Conservation (phyloP, 1,140 invertebrate species). For the Anthonomus grandis region DNA sequence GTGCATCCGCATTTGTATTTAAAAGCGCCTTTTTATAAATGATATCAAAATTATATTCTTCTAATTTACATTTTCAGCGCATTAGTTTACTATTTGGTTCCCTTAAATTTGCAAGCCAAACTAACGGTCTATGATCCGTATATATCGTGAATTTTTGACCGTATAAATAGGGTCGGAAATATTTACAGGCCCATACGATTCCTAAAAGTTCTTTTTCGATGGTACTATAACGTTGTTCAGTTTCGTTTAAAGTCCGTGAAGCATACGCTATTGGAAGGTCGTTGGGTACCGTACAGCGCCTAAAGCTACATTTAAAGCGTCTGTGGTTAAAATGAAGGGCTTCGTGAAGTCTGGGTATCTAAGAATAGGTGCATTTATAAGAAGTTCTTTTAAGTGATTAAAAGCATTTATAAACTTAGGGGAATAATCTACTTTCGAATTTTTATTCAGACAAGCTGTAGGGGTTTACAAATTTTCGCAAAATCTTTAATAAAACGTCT, state of each 20-base stretch:
- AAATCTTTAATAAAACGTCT: not conserved
- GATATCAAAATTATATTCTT: constrained; percentile 46
- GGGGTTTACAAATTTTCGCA: not conserved
- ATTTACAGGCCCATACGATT: constrained; percentile 46
- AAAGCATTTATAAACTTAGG: not conserved
- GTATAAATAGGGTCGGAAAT: constrained; percentile 46
- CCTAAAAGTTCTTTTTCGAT: constrained; percentile 52
- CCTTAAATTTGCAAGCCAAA: constrained; percentile 50
- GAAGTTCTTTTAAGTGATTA: too few relatives aligned
- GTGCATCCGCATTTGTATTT: constrained; percentile 10
- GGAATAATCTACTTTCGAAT: too few relatives aligned
- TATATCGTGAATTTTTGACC: constrained; percentile 47
- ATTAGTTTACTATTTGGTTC: constrained; percentile 46
- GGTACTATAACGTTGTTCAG: too few relatives aligned
- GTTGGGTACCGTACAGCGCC: constrained; percentile 38
- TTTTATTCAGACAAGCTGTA: too few relatives aligned
- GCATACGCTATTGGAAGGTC: constrained; percentile 41
- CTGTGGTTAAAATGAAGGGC: not conserved
- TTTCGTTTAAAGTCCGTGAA: not conserved
- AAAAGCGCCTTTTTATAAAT: constrained; percentile 6
- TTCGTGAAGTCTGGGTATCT: not conserved
- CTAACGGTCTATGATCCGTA: constrained; percentile 49
- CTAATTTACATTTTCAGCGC: constrained; percentile 47
- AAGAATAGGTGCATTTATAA: too few relatives aligned
- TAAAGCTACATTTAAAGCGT: not conserved